Percentiles rank a stretch among this genome's conserved stretches.
phyloP scores from a whole-genome alignment of 2,797 vertebrate genomes.

The Malurus splendens region DNA sequence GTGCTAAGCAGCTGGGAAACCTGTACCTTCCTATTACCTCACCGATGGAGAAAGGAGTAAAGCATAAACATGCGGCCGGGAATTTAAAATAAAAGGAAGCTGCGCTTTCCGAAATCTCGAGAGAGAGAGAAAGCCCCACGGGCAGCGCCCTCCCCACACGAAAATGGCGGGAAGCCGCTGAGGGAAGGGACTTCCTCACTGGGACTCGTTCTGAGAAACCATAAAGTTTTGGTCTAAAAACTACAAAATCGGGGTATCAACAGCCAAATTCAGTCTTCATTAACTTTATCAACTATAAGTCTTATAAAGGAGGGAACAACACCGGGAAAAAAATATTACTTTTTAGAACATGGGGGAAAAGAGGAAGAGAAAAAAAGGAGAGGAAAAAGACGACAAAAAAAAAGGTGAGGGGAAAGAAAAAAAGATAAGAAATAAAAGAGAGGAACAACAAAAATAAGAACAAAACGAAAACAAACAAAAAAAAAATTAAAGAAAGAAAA shows the following conservation, averaged over 20 bases:
- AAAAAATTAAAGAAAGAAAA: not conserved
- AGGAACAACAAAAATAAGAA: not conserved
- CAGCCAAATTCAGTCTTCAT: fast-evolving
- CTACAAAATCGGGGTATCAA: not conserved
- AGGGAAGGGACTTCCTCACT: fast-evolving
- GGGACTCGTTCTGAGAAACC: not conserved
- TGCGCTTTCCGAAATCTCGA: too few species aligned
- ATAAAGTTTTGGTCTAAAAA: not conserved
- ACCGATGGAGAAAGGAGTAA: too few species aligned
- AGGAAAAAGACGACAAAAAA: not conserved
- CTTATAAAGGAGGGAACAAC: fast-evolving
- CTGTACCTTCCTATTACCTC: too few species aligned
- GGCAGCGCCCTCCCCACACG: not conserved
- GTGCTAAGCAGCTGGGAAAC: too few species aligned
- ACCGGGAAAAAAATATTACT: fast-evolving
- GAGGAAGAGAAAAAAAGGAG: too few species aligned
- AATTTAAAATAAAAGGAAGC: too few species aligned
- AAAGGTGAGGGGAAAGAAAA: not conserved
- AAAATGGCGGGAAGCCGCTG: not conserved
- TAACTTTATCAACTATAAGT: fast-evolving
- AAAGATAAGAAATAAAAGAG: not conserved
- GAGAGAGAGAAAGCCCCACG: too few species aligned
- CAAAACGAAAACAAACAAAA: not conserved
- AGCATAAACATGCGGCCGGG: too few species aligned
- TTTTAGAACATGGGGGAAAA: too few species aligned